Evolutionary conservation across 1,140 invertebrate genomes (phyloP).

Genomic region (Bicyclus anynana): DNA sequence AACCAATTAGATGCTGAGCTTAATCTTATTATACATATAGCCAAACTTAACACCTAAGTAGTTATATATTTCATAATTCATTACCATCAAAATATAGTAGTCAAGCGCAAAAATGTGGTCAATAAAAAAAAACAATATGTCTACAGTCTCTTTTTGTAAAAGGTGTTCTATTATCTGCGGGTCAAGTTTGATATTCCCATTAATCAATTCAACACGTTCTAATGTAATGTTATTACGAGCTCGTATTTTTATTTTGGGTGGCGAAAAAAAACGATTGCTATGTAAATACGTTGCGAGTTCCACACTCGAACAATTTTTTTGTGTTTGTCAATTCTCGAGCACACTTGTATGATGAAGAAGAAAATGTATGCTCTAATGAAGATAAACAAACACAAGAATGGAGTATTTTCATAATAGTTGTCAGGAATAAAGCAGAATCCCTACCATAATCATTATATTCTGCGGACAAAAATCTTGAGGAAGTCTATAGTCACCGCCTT

Average conservation of each 20-base stretch:
- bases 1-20: too few relatives aligned
- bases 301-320: constrained; percentile 13
- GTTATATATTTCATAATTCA: neutral
- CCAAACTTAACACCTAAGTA: too few relatives aligned
- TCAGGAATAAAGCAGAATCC: too few relatives aligned
- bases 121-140: neutral
- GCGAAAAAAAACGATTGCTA: constrained; percentile 13
- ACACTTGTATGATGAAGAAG: constrained; percentile 1
- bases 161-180: neutral
- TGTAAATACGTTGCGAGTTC: constrained; percentile 10
- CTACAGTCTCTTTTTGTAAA: neutral
- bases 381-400: neutral
- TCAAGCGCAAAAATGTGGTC: neutral
- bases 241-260: neutral
- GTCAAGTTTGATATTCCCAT: neutral
- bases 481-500: too few relatives aligned
- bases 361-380: constrained; percentile 9
- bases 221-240: neutral
- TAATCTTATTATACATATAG: too few relatives aligned
- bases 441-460: too few relatives aligned
- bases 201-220: neutral
- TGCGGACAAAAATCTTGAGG: too few relatives aligned
- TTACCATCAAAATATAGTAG: neutral
- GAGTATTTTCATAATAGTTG: neutral
- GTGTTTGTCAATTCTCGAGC: constrained; percentile 8